Base-by-base conservation (phyloP, 2,888 invertebrate genomes). In the Orthonevra nobilis region DNA sequence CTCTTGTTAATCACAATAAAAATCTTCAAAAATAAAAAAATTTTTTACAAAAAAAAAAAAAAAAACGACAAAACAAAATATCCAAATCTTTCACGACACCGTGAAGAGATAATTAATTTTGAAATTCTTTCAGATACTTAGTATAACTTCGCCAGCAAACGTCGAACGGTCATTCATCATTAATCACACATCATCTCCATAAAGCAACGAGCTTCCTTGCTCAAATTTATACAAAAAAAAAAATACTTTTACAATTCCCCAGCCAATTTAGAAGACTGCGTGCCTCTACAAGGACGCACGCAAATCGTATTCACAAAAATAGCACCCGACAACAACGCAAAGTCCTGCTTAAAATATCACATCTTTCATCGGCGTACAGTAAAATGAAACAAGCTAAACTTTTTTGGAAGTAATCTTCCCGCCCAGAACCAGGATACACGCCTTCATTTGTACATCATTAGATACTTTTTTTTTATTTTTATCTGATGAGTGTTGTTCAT, bases 361-460 rank as follows among this genome's bases (percentile, higher is more conserved):
- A 23, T 32, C 28, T 9, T 32, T 38, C 44, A n/a, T n/a, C n/a
- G n/a, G n/a, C n/a, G n/a, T n/a, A n/a, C n/a, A n/a, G n/a, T n/a
- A n/a, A 58, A 52, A 60, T 40, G 63, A 46, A 61, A 69, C 52
- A 69, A 61, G 60, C 60, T 58, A 44, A 66, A 52, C 48, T 32
- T 54, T 54, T 30, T 58, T 7, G 7, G 14, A 72, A 54, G 58
- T 46, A 66, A 54, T 66, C 40, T 60, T 38, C 30, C n/a, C 54
- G 6, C 32, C 52, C 38, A 14, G 5, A 3, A 15, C n/a, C n/a
- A n/a, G 34, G 48, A 23, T 26, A 54, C 20, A 73, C 66, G 72
- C 66, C 66, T 60, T 48, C 72, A 54, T 66, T 73, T 73, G 79
- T 60, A 60, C 72, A 60, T 66, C 77, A 72, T 77, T 77, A 72